Percentiles rank a stretch among this genome's conserved stretches.
These are phyloP conservation scores for Micrastur ruficollis DNA, from an alignment of 2,797 vertebrate genomes.

Conservation along the genomic window DNA sequence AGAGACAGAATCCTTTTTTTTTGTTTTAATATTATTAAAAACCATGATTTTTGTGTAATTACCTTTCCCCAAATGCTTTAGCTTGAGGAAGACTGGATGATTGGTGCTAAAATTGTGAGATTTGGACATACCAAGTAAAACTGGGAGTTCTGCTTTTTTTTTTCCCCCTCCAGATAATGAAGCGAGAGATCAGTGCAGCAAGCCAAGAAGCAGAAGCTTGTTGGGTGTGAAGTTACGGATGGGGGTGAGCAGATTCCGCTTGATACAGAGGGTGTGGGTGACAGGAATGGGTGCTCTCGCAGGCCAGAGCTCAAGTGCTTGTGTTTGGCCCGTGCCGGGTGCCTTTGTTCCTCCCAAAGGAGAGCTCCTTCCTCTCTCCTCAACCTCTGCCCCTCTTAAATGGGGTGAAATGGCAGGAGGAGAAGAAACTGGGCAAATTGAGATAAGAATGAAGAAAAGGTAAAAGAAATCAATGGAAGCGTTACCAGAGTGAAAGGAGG, in stretches of 20 bases:
- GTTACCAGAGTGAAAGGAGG: neutral
- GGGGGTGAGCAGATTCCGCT: neutral
- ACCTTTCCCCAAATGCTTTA: neutral
- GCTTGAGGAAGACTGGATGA: neutral
- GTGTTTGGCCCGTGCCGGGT: neutral
- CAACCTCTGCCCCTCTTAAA: neutral
- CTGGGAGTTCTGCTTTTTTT: neutral
- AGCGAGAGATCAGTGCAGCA: neutral
- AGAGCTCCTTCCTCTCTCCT: neutral
- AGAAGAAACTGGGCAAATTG: neutral
- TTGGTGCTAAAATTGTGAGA: neutral
- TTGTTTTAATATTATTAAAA: neutral
- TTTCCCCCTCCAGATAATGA: neutral
- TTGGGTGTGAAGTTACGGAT: neutral
- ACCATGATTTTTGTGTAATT: rapidly evolving
- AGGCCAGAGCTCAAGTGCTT: neutral
- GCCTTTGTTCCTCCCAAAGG: neutral
- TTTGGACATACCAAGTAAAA: neutral
- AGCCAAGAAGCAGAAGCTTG: neutral
- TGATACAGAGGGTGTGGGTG: neutral
- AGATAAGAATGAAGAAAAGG: neutral
- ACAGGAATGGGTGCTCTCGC: neutral
- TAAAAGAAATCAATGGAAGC: neutral
- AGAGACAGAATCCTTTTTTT: neutral
- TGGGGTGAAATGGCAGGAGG: neutral